Evolutionary conservation across 2,797 vertebrate species (phyloP), one percentile per base, ranked within the genome.

Genomic region (Arctocebus calabarensis): DNA sequence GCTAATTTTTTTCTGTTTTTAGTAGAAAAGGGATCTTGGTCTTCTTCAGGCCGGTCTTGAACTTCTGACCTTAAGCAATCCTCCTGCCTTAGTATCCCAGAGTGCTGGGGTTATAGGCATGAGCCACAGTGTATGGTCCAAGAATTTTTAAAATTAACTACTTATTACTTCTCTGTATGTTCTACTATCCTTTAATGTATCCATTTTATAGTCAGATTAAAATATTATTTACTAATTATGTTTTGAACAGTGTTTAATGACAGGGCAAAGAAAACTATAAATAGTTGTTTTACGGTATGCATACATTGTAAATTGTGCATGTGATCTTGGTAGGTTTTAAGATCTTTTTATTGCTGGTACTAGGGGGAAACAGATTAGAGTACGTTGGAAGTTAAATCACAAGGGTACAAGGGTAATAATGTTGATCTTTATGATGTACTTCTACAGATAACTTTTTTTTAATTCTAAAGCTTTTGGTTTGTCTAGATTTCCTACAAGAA

Each of bases 401-500:
- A 75, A 68, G 40, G 11, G 32, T 64, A 40, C 43, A 75, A 68
- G 40, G 11, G 32, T 64, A 87, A 93, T 61, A 8, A 57, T 43
- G 22, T 52, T 90, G 77, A 70, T 66, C 79, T 75, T 43, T 77
- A 68, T 82, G 29, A 37, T 57, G 62, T 12, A 52, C 40, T 92
- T 91, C 78, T 48, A 86, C 3, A 25, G 45, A 45, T 11, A 78
- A 64, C 68, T 62, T 52, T 7, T 19, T 77, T 75, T 87, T 16
- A 57, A 71, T 82, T 84, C 84, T 84, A 82, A 84, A 57, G 10
- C 10, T 13, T 96, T 92, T 68, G 78, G 20, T 81, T 85, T 82
- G 64, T 84, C 27, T 92, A 55, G 55, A 57, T 70, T 90, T 97
- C 93, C 74, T 77, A 29, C 5, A 83, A 79, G 14, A 90, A 55